Evolutionary conservation across 2,888 invertebrate genomes (phyloP).

Genomic region (Campopleginae sp.): DNA sequence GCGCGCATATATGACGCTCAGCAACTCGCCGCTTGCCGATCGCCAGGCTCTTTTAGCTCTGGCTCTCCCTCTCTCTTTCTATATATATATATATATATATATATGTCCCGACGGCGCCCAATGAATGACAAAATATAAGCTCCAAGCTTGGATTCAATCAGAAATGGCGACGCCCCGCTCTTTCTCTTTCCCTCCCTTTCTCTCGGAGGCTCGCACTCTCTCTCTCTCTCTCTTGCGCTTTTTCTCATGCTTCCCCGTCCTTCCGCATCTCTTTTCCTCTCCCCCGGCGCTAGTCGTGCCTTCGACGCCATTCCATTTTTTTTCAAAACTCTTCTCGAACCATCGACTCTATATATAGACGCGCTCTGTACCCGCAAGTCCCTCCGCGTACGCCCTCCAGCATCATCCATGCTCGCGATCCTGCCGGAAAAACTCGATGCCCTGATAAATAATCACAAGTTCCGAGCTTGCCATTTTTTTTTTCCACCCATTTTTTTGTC

Average conservation of each 20-base stretch:
- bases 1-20: slow-evolving; percentile 55
- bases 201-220: slow-evolving; percentile 66
- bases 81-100: neutral
- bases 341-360: slow-evolving; percentile 58
- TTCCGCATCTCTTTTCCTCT: slow-evolving; percentile 68
- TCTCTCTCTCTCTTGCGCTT: slow-evolving; percentile 66
- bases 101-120: slow-evolving; percentile 78
- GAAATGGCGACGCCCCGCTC: slow-evolving; percentile 81
- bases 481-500: slow-evolving; percentile 43
- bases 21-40: slow-evolving; percentile 68
- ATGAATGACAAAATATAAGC: slow-evolving; percentile 83
- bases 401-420: slow-evolving; percentile 50
- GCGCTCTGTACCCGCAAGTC: slow-evolving; percentile 34
- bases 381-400: slow-evolving; percentile 39
- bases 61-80: slow-evolving; percentile 6
- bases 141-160: slow-evolving; percentile 83
- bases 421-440: slow-evolving; percentile 69
- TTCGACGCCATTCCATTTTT: slow-evolving; percentile 67
- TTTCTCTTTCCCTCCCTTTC: slow-evolving; percentile 71
- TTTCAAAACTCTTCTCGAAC: slow-evolving; percentile 66
- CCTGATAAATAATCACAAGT: slow-evolving; percentile 82
- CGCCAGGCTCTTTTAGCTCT: slow-evolving; percentile 68
- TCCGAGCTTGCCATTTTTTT: slow-evolving; percentile 61
- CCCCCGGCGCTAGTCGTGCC: slow-evolving; percentile 70
- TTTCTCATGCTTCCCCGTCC: slow-evolving; percentile 60